phyloP scores from a whole-genome alignment of 1,140 invertebrate genomes.

The Orchestia grillus region DNA sequence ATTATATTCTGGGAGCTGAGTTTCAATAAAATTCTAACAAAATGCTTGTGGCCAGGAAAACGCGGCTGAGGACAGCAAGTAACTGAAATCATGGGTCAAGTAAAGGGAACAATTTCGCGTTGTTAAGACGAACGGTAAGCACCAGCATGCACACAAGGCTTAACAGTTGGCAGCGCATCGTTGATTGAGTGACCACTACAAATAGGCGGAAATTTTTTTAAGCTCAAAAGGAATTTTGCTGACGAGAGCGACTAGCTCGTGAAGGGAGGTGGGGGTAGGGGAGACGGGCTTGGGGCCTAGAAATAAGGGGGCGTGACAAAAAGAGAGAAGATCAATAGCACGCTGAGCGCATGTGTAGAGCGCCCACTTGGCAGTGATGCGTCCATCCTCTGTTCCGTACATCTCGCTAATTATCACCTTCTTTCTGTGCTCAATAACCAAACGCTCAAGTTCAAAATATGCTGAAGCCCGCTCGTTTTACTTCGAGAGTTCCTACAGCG shows the following conservation, averaged over 20 bases:
- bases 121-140: background rate
- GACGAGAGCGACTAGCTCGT: background rate
- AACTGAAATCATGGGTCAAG: background rate
- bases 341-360: background rate
- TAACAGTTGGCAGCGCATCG: background rate
- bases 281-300: background rate
- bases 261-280: background rate
- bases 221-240: background rate
- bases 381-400: background rate
- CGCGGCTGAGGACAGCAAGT: background rate
- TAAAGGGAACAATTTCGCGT: background rate
- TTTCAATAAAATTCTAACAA: background rate
- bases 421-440: background rate
- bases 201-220: background rate
- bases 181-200: background rate
- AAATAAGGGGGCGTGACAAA: background rate
- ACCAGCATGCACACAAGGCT: too few species aligned
- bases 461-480: background rate
- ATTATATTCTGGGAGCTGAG: background rate
- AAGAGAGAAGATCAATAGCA: conserved; percentile 8
- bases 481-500: background rate
- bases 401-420: background rate
- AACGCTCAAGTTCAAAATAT: background rate
- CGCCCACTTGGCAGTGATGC: background rate
- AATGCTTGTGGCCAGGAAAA: background rate